Base-by-base conservation (phyloP, 2,797 vertebrate species). In the Crax fasciolata region DNA sequence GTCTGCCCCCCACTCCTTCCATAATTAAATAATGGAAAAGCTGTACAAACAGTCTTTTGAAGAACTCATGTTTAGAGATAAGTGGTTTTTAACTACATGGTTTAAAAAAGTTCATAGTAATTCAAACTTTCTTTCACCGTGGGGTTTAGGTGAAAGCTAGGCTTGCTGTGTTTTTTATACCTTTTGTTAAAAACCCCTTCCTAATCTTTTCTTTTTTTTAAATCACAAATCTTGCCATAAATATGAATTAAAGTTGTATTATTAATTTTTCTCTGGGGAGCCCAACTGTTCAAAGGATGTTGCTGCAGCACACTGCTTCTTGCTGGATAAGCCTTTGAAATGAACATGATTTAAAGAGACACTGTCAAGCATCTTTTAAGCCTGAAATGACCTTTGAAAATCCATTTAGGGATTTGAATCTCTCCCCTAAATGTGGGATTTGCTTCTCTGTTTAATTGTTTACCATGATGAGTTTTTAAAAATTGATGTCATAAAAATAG, bases 391-490 rank as follows among this genome's bases (percentile, higher is more conserved):
- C 95, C 93, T 93, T 90, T 96, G 92, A 95, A 98, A 98, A 97
- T 96, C 94, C 94, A 96, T 96, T 97, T 93, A 95, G 82, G 97
- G 95, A 97, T 91, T 95, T 97, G 91, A 95, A 96, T 97, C 72
- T 95, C 81, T 94, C 87, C 68, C 81, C 76, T 92, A 79, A 95
- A 66, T 6, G 30, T 92, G 73, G 30, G 66, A 89, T 96, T 97
- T 96, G 86, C 86, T 95, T 95, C 78, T 88, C 88, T 92, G 87
- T 87, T 96, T 95, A 96, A 96, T 97, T 97, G 97, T 97, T 97
- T 96, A 97, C 96, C 70, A 48, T 93, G 91, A 95, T 93, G 96
- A 96, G 89, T 93, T 97, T 98, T 97, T 97, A 95, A 96, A 97
- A 97, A 95, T 96, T 95, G 94, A 38, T 86, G 91, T 67, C 62